Evolutionary conservation across 2,797 vertebrate genomes (phyloP), one percentile per base, ranked within the genome.

Genomic region (Alauda arvensis): DNA sequence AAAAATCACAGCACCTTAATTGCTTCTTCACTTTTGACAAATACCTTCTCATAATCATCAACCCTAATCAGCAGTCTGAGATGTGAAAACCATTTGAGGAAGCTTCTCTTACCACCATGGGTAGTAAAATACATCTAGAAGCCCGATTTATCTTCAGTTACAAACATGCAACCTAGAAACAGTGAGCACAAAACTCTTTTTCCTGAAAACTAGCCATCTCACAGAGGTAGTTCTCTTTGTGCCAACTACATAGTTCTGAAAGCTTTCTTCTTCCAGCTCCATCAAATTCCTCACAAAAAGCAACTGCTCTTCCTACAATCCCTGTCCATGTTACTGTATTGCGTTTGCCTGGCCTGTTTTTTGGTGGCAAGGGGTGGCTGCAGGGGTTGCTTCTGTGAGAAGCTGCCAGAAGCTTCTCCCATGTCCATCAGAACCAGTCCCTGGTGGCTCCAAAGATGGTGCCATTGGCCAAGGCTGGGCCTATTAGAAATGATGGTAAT

Each of bases 241-340:
- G 34, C n/a, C 56, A 78, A 48, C 8, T 7, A 83, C 19, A 23
- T 10, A 61, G 1, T 23, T 25, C 43, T 60, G 46, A 49, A 70
- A 79, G 40, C 20, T 53, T 86, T 72, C 24, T 83, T 77, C 37
- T 71, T 39, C 33, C 33, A 77, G n/a, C 8, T 51, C 25, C 48
- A 43, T 17, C 33, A 59, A 33, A 65, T 59, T 75, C 51, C 37
- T 87, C 48, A 77, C 8, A 61, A 77, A 80, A 71, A 14, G 12
- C 28, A 83, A 40, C 4, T 57, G 25, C 8, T 80, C 24, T 40
- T 75, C n/a, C 69, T 63, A 60, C 40, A 90, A 15, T 8, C 18
- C 20, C 51, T 1, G 1, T 18, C 7, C 19, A 51, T 0, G 0
- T 65, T 53, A 70, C 18, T 31, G 18, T 18, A 82, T 7, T 19